phyloP scores from a whole-genome alignment of 2,797 vertebrate genomes.

The Pseudomugil tenellus region DNA sequence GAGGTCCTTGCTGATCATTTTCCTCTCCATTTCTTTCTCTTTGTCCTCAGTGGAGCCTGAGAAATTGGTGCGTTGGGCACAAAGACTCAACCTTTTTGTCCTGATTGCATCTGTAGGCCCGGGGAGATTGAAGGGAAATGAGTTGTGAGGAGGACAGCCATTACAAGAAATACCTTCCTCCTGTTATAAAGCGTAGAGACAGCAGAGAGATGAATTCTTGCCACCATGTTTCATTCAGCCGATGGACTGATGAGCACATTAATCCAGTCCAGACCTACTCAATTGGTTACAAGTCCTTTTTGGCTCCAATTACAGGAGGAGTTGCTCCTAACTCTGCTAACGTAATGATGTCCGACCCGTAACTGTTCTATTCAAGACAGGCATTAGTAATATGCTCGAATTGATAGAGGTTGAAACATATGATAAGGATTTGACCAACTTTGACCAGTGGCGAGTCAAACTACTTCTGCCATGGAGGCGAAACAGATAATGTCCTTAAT shows the following conservation, averaged over 20 bases:
- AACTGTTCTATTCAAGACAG: slow-evolving; percentile 30
- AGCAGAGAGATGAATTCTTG: slow-evolving; percentile 6
- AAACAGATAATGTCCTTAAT: slow-evolving; percentile 57
- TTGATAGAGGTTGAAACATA: not conserved
- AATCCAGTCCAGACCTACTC: slow-evolving; percentile 26
- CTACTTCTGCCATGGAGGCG: slow-evolving; percentile 35
- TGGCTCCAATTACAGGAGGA: slow-evolving; percentile 12
- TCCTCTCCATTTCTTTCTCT: slow-evolving; percentile 63
- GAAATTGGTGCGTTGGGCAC: slow-evolving; percentile 61
- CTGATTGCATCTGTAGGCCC: slow-evolving; percentile 80
- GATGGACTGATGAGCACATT: slow-evolving; percentile 16
- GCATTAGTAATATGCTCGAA: not conserved
- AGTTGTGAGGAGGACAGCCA: not conserved
- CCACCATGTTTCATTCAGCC: slow-evolving; percentile 11
- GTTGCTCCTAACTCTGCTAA: slow-evolving; percentile 31
- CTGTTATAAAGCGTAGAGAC: not conserved
- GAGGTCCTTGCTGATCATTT: slow-evolving; percentile 55
- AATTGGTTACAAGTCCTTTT: not conserved
- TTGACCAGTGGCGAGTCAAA: slow-evolving; percentile 13
- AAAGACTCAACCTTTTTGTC: slow-evolving; percentile 79
- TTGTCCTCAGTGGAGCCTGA: slow-evolving; percentile 63
- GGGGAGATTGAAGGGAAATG: slow-evolving; percentile 13
- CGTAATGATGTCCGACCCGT: slow-evolving; percentile 43
- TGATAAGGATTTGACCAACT: slow-evolving; percentile 2
- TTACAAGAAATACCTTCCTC: not conserved